These are phyloP conservation scores for Ecdyonurus torrentis DNA, from an alignment of 2,888 invertebrate species.

Conservation along the genomic window DNA sequence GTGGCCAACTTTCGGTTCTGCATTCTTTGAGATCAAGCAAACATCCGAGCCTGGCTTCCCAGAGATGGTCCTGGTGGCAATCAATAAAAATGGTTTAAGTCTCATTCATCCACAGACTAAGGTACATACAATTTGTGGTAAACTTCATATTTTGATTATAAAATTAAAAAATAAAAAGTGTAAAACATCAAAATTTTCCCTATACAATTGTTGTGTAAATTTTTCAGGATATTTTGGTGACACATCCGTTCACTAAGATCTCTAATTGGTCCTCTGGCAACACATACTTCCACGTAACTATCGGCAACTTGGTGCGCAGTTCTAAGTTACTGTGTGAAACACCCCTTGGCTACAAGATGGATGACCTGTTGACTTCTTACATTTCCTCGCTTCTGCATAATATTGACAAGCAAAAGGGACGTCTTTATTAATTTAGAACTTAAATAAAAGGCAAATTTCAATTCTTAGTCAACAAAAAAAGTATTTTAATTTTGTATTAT, in stretches of 20 bases:
- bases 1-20: slow-evolving; percentile 84
- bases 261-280: slow-evolving; percentile 94
- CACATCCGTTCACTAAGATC: slow-evolving; percentile 73
- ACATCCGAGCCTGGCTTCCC: slow-evolving; percentile 75
- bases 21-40: slow-evolving; percentile 90
- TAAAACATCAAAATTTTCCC: too few relatives aligned
- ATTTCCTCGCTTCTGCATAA: slow-evolving; percentile 39
- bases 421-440: neutral
- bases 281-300: slow-evolving; percentile 86
- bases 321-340: slow-evolving; percentile 81
- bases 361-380: slow-evolving; percentile 86
- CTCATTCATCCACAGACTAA: slow-evolving; percentile 76
- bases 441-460: too few relatives aligned
- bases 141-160: too few relatives aligned
- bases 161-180: too few relatives aligned
- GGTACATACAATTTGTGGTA: slow-evolving; percentile 28
- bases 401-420: slow-evolving; percentile 24
- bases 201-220: too few relatives aligned
- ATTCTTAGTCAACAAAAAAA: too few relatives aligned
- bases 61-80: slow-evolving; percentile 71
- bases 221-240: slow-evolving; percentile 59
- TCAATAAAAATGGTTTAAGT: slow-evolving; percentile 80
- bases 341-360: slow-evolving; percentile 89
- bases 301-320: slow-evolving; percentile 85
- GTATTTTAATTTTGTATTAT: too few relatives aligned